A percentile compares a stretch with the other conserved stretches of the same genome.
These are phyloP conservation scores for Cairina moschata DNA, from an alignment of 2,113 vertebrate genomes.

Conservation along the genomic window DNA sequence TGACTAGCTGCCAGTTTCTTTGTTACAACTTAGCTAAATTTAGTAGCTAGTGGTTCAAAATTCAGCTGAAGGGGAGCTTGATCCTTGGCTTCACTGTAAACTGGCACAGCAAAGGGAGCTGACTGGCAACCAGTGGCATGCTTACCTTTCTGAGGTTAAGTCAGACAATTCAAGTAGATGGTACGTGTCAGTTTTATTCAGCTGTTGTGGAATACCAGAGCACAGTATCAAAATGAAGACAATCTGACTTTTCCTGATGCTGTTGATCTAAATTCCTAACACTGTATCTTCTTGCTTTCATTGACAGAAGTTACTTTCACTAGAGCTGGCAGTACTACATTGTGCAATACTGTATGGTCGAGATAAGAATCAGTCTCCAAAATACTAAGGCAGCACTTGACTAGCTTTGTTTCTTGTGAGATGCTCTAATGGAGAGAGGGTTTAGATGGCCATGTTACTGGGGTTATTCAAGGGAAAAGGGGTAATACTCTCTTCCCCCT, in stretches of 20 bases:
- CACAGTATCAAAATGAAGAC: neutral
- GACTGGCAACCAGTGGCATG: neutral
- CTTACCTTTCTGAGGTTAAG: neutral
- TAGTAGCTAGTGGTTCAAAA: neutral
- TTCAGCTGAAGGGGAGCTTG: neutral
- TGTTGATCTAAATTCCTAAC: neutral
- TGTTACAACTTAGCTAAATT: neutral
- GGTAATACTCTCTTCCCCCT: neutral
- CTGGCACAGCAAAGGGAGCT: neutral
- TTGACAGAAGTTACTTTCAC: neutral
- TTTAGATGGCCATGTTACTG: neutral
- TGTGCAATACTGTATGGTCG: neutral
- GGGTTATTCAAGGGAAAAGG: neutral
- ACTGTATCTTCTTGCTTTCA: neutral
- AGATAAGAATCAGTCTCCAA: neutral
- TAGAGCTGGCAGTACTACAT: neutral
- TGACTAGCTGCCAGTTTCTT: neutral
- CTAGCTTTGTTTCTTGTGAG: neutral
- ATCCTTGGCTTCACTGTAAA: neutral
- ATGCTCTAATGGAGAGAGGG: neutral
- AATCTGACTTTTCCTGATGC: neutral
- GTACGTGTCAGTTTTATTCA: neutral
- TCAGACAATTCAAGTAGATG: neutral
- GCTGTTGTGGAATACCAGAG: neutral
- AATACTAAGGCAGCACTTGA: neutral